A percentile compares a stretch with the other conserved stretches of the same genome.
phyloP scores from a whole-genome alignment of 2,113 vertebrate genomes.

The Tinamus guttatus region DNA sequence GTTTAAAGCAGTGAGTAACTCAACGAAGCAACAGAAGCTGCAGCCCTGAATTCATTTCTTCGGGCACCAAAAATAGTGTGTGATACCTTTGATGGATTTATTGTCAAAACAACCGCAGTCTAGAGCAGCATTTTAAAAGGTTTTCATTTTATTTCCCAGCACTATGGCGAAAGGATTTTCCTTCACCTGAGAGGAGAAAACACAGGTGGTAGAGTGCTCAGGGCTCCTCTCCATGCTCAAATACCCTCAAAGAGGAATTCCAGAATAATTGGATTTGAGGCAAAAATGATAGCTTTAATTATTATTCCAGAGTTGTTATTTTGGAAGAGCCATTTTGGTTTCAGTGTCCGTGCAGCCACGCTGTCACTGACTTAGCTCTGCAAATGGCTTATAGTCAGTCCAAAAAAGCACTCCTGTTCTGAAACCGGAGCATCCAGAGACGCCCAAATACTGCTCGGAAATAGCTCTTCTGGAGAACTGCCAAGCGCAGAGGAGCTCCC shows the following conservation, averaged over 20 bases:
- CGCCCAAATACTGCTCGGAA: neutral
- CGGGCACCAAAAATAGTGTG: neutral
- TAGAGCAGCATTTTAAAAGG: neutral
- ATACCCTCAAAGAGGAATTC: neutral
- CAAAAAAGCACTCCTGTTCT: neutral
- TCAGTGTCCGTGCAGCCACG: neutral
- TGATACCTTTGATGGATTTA: constrained; percentile 8
- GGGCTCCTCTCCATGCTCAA: neutral
- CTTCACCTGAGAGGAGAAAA: neutral
- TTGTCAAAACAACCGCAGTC: constrained; percentile 40
- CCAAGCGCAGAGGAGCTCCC: neutral
- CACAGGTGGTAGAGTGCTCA: neutral
- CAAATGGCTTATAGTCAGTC: neutral
- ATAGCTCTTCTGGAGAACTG: constrained; percentile 29
- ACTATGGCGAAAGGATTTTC: neutral
- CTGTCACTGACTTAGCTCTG: constrained; percentile 21
- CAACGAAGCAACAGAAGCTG: constrained; percentile 9
- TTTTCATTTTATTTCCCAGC: neutral
- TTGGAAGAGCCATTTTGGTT: neutral
- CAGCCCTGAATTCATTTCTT: constrained; percentile 9
- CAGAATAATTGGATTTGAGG: neutral
- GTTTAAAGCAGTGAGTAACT: constrained; percentile 47
- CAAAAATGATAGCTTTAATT: neutral
- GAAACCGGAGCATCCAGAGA: constrained; percentile 8
- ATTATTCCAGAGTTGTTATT: constrained; percentile 19